Evolutionary conservation across 2,888 invertebrate species (phyloP).

Genomic region (Papilio demoleus): DNA sequence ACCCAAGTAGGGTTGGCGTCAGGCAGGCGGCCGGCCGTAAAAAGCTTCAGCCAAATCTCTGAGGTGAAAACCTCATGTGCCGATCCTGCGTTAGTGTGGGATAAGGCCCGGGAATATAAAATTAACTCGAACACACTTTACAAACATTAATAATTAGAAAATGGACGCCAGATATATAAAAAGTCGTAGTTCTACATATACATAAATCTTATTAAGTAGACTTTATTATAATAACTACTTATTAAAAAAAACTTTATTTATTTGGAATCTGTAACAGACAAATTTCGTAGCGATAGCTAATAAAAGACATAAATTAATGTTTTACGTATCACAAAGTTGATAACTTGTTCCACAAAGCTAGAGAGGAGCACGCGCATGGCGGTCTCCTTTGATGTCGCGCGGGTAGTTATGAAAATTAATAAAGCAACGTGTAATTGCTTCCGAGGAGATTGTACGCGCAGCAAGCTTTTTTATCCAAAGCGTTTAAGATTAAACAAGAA

Average conservation of each 20-base stretch:
- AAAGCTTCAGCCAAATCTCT: too few relatives aligned
- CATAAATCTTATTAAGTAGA: too few relatives aligned
- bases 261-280: neutral
- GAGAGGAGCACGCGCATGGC: conserved; percentile 62
- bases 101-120: too few relatives aligned
- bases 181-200: too few relatives aligned
- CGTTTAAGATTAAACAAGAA: conserved; percentile 52
- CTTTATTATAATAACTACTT: too few relatives aligned
- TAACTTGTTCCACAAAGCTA: conserved; percentile 50
- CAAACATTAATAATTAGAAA: too few relatives aligned
- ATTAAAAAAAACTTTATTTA: neutral
- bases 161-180: too few relatives aligned
- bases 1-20: too few relatives aligned
- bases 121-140: too few relatives aligned
- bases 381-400: conserved; percentile 76
- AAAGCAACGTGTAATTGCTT: conserved; percentile 81
- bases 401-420: conserved; percentile 83
- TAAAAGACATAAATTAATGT: conserved; percentile 21
- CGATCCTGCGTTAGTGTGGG: too few relatives aligned
- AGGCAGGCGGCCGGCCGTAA: too few relatives aligned
- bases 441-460: conserved; percentile 68
- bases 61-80: too few relatives aligned
- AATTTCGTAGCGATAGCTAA: neutral
- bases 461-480: conserved; percentile 49
- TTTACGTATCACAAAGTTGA: conserved; percentile 32